Base-by-base conservation (phyloP, 2,113 vertebrate genomes). In the Chunga burmeisteri region DNA sequence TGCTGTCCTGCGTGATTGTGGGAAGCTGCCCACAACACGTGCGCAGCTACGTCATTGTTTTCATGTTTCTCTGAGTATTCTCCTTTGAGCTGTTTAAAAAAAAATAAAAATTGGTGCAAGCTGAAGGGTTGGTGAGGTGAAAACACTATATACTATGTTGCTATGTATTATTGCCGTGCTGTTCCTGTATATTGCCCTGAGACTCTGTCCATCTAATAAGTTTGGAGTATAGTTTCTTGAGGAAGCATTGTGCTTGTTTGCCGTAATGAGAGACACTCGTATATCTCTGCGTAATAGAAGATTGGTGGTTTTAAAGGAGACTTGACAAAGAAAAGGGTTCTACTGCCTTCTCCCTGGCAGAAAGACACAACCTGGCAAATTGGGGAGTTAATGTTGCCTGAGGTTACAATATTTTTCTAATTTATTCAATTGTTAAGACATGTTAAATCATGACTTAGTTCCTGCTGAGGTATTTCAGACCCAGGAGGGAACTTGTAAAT, bases 361-460 rank as follows among this genome's bases (percentile, higher is more conserved):
- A 84, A 88, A 46, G 62, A 52, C 27, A 20, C 23, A 75, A 85
- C 85, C 22, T 89, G 70, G 56, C 49, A 95, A 95, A 87, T 84
- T 72, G 77, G 58, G 30, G 66, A 95, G 65, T 88, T 85, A 68
- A 63, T 65, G 52, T 89, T 91, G 78, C 81, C 87, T 49, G 70
- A 87, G 89, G 89, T 94, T 95, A 78, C 23, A 49, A 11, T 91
- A 91, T 85, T 89, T 93, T 87, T 79, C 77, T 82, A 80, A 81
- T 91, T 81, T 90, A 82, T 73, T 93, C 46, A 68, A 18, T 91
- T 91, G 50, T 71, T 93, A 56, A 30, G 61, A 32, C 62, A 52
- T 34, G 78, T 81, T 94, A 79, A 91, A 63, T 96, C 81, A 61
- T 75, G 10, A 81, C 95, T 96, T 96, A 89, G 52, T 94, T 96